These are phyloP conservation scores for Thera obeliscata DNA, from an alignment of 2,888 invertebrate genomes.

Conservation along the genomic window DNA sequence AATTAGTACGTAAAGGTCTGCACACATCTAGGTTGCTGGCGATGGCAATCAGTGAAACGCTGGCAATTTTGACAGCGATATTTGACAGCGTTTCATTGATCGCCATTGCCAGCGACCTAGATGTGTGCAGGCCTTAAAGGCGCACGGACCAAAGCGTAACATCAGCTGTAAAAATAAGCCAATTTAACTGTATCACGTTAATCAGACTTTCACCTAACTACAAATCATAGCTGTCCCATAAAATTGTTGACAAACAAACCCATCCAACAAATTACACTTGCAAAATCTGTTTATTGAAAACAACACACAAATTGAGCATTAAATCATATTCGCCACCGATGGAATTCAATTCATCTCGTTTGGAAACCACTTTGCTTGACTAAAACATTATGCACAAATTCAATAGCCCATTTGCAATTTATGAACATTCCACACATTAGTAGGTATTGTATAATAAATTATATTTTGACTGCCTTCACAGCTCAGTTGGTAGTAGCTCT, in stretches of 20 bases:
- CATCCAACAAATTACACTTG: slow-evolving; percentile 12
- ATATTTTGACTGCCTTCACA: too few relatives aligned
- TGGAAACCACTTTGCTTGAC: slow-evolving; percentile 24
- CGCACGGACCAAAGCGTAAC: too few relatives aligned
- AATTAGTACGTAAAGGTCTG: too few relatives aligned
- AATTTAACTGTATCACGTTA: neutral
- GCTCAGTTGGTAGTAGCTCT: too few relatives aligned
- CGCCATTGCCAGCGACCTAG: too few relatives aligned
- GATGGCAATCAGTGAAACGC: too few relatives aligned
- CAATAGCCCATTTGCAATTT: slow-evolving; percentile 17
- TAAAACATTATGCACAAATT: slow-evolving; percentile 29
- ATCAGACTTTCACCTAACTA: neutral
- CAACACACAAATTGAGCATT: slow-evolving; percentile 27
- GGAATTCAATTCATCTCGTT: slow-evolving; percentile 21
- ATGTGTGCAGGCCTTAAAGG: too few relatives aligned
- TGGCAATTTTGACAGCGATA: too few relatives aligned
- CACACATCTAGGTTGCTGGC: too few relatives aligned
- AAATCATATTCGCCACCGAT: slow-evolving; percentile 27
- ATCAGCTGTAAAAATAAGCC: too few relatives aligned
- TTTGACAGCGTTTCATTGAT: too few relatives aligned
- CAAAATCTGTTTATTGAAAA: slow-evolving; percentile 19
- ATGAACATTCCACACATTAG: slow-evolving; percentile 20
- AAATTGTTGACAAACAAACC: slow-evolving; percentile 13
- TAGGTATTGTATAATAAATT: slow-evolving; percentile 15
- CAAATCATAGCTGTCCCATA: neutral